phyloP scores from a whole-genome alignment of 2,113 vertebrate species.

The Mustela lutreola region DNA sequence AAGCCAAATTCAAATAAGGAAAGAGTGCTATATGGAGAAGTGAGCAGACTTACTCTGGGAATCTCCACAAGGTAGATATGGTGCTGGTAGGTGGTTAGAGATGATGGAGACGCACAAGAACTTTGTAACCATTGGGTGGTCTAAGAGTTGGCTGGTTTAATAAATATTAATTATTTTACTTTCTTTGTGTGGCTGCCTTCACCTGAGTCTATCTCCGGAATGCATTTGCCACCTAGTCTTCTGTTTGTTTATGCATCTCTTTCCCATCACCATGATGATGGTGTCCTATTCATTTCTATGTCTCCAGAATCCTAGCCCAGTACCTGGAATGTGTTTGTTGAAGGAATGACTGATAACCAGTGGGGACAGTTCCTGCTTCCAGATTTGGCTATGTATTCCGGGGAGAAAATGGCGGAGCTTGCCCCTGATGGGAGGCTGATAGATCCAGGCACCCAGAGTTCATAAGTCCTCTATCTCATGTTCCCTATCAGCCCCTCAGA shows the following conservation, averaged over 20 bases:
- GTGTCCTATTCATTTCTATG: neutral
- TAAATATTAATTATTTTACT: neutral
- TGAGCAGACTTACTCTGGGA: neutral
- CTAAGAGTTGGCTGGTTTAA: neutral
- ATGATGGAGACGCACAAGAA: neutral
- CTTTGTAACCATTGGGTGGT: neutral
- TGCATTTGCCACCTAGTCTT: neutral
- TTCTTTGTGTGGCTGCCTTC: neutral
- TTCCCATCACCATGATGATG: neutral
- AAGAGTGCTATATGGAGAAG: neutral
- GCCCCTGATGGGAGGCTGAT: neutral
- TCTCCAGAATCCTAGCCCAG: neutral
- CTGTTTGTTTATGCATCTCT: neutral
- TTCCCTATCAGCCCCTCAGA: neutral
- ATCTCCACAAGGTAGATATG: neutral
- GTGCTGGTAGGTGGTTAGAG: neutral
- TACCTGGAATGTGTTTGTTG: neutral
- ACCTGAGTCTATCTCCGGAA: neutral
- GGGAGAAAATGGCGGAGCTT: neutral
- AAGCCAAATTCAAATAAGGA: neutral
- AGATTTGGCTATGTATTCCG: too few species aligned
- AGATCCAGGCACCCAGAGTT: neutral
- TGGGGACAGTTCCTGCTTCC: neutral
- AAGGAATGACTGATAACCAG: neutral
- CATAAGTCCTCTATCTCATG: neutral